Evolutionary conservation across 2,797 vertebrate species (phyloP).

Genomic region (Anguilla anguilla): DNA sequence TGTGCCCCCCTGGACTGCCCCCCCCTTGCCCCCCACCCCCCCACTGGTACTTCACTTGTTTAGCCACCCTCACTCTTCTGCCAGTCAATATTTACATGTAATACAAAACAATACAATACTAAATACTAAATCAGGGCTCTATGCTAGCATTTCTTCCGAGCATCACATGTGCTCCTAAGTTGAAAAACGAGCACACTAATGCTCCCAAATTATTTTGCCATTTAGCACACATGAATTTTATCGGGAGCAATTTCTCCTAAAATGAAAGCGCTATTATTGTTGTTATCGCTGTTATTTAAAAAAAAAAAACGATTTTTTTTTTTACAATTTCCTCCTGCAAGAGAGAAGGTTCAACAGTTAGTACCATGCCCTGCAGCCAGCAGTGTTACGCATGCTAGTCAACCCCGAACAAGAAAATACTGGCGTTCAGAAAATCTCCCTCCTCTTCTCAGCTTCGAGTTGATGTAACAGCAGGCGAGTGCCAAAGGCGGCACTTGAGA

Average conservation of each 20-base stretch:
- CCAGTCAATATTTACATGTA: conserved; percentile 12
- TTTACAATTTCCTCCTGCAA: neutral
- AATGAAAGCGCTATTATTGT: no score
- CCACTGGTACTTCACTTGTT: neutral
- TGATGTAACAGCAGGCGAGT: neutral
- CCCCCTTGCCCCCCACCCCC: neutral
- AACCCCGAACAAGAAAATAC: neutral
- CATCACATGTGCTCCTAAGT: no score
- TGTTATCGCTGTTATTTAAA: neutral
- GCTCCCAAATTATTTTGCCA: no score
- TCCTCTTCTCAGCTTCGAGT: neutral
- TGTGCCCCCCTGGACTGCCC: neutral
- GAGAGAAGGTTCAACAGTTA: neutral
- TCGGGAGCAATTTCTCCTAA: no score
- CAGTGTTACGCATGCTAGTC: neutral
- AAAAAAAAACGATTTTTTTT: neutral
- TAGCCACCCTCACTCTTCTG: neutral
- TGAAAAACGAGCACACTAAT: no score
- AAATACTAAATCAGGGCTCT: no score
- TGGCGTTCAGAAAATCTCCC: neutral
- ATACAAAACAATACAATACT: neutral
- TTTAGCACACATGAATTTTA: no score
- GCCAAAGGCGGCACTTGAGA: neutral
- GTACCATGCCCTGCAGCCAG: neutral
- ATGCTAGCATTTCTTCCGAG: no score